Evolutionary conservation across 2,113 vertebrate genomes (phyloP).

Genomic region (Amblyornis subalaris): DNA sequence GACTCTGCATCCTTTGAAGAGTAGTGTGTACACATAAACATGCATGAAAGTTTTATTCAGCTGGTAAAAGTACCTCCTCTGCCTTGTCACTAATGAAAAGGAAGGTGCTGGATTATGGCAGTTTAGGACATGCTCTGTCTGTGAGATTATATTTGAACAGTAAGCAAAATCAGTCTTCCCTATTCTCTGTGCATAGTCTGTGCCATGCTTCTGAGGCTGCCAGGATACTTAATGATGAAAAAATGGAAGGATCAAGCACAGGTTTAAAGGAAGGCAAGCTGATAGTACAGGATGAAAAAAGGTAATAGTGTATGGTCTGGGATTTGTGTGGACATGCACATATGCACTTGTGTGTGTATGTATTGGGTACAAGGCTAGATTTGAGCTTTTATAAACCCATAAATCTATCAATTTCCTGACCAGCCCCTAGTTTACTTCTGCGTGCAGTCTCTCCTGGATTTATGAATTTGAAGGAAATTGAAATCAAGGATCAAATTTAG

Average conservation of each 20-base stretch:
- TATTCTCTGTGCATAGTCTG: background rate
- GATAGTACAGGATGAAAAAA: background rate
- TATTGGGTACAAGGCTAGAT: background rate
- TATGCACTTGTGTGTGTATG: background rate
- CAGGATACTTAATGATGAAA: background rate
- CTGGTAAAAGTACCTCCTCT: background rate
- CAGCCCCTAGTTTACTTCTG: background rate
- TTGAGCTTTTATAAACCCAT: background rate
- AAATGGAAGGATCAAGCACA: background rate
- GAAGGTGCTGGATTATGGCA: background rate
- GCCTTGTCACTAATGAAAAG: background rate
- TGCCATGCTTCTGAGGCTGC: background rate
- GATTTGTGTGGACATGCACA: background rate
- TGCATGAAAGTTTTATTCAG: background rate
- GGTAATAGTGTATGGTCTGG: background rate
- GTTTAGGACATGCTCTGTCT: background rate
- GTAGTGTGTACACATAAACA: background rate
- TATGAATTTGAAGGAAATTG: background rate
- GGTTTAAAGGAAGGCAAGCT: background rate
- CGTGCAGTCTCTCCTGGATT: background rate
- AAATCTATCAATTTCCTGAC: background rate
- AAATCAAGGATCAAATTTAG: background rate
- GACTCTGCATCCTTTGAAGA: background rate
- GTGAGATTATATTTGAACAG: background rate
- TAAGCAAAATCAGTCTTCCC: background rate